A percentile compares a stretch with the other conserved stretches of the same genome.
phyloP scores from a whole-genome alignment of 2,888 invertebrate genomes.

The Rotaria macrura region DNA sequence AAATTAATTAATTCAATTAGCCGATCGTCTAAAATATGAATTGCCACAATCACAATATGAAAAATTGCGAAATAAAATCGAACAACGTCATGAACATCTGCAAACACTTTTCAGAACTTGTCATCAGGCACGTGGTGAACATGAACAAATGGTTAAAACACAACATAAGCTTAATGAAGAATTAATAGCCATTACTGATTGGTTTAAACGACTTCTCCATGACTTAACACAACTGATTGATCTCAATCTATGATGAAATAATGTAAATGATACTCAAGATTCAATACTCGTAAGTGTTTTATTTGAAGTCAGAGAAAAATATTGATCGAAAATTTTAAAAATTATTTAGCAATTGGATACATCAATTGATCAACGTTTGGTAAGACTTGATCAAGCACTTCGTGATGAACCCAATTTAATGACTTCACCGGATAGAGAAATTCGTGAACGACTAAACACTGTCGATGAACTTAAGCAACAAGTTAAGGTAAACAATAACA shows the following conservation, averaged over 20 bases:
- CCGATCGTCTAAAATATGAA: background rate
- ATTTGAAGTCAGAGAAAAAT: background rate
- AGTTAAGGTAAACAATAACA: background rate
- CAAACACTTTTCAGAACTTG: background rate
- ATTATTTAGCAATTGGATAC: background rate
- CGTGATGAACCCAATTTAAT: background rate
- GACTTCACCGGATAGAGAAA: background rate
- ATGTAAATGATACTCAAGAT: background rate
- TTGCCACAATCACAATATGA: background rate
- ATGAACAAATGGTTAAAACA: constrained; percentile 13
- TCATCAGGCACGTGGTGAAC: background rate
- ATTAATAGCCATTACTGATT: background rate
- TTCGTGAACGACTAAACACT: background rate
- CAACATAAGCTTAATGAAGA: constrained; percentile 9
- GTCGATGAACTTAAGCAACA: background rate
- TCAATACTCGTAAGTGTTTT: background rate
- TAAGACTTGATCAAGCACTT: background rate
- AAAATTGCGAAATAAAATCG: background rate
- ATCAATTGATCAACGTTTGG: background rate
- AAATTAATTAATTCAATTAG: background rate
- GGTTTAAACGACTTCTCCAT: background rate
- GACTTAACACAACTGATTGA: background rate
- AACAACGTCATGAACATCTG: background rate
- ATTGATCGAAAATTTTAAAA: background rate
- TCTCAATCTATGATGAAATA: constrained; percentile 16